Base-by-base conservation (phyloP, 2,888 invertebrate species). In the Parthenolecanium corni region DNA sequence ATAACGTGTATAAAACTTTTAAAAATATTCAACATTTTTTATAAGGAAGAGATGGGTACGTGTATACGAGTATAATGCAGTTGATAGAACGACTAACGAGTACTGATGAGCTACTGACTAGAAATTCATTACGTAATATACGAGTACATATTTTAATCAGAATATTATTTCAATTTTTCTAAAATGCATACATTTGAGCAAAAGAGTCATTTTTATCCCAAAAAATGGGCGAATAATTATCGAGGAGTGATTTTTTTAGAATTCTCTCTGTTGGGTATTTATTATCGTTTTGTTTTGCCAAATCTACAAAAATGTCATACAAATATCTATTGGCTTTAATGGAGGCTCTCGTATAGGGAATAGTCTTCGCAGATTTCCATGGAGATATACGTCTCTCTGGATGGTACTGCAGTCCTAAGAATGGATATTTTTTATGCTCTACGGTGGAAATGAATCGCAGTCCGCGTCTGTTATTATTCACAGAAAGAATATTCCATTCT, bases 371-470 rank as follows among this genome's bases (percentile, higher is more conserved):
- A 18, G 25, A 20, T 5, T 6, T 21, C 64, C 64, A 64, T 52
- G 64, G 64, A 12, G 44, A 64, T 1, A 49, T 14, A 20, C 52
- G 52, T 56, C 65, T 66, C 42, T 66, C 66, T 25, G 66, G 66
- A 57, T 66, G 66, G 42, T 64, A 66, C 62, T 66, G 66, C 20
- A 65, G 38, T 20, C 62, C 66, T 1, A 65, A 51, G 36, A 65
- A 65, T 47, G 66, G 66, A 46, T 65, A 65, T 5, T 54, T 52
- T 40, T 49, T 65, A 6, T 62, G 58, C 53, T 66, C 66, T 36
- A 66, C 57, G 40, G 49, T 65, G 2, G 66, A 65, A 18, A 66
- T 64, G 51, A 64, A 66, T 23, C 58, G 25, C 6, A 66, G 18
- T 46, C 64, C 65, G 9, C 53, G 24, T 23, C 9, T 16, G 23